Evolutionary conservation across 2,888 invertebrate genomes (phyloP).

Genomic region (Sminthurinus aureus): DNA sequence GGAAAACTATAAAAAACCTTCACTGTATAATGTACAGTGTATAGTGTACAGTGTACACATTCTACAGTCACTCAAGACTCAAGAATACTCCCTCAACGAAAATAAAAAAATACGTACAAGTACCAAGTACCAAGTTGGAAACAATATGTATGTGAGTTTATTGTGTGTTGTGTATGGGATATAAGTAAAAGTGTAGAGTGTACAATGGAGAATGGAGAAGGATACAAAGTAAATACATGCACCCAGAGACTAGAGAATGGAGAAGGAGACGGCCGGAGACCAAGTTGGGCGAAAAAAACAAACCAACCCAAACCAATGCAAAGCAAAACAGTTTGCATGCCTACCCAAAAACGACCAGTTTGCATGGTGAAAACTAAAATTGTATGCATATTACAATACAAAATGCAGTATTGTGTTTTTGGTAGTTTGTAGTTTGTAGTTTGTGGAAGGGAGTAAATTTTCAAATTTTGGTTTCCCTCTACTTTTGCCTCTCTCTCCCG

Average conservation of each 20-base stretch:
- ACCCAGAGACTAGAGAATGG: not conserved
- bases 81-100: conserved; percentile 9
- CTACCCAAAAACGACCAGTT: not conserved
- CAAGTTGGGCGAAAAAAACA: not conserved
- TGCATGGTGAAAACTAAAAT: not conserved
- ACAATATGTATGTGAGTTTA: too few relatives aligned
- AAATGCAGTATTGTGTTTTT: too few relatives aligned
- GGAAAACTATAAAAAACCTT: not conserved
- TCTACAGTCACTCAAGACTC: not conserved
- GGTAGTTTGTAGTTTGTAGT: too few relatives aligned
- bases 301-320: not conserved
- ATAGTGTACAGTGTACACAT: not conserved
- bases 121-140: not conserved
- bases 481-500: not conserved
- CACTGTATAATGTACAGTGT: not conserved
- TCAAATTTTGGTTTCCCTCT: conserved; percentile 1
- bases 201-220: too few relatives aligned
- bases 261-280: not conserved
- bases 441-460: not conserved
- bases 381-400: too few relatives aligned
- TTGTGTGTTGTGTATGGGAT: not conserved
- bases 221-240: not conserved
- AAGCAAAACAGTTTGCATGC: not conserved
- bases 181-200: too few relatives aligned
- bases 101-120: conserved; percentile 2